A percentile compares a stretch with the other conserved stretches of the same genome.
These are phyloP conservation scores for Salvelinus alpinus DNA, from an alignment of 2,113 vertebrate species.

Conservation along the genomic window DNA sequence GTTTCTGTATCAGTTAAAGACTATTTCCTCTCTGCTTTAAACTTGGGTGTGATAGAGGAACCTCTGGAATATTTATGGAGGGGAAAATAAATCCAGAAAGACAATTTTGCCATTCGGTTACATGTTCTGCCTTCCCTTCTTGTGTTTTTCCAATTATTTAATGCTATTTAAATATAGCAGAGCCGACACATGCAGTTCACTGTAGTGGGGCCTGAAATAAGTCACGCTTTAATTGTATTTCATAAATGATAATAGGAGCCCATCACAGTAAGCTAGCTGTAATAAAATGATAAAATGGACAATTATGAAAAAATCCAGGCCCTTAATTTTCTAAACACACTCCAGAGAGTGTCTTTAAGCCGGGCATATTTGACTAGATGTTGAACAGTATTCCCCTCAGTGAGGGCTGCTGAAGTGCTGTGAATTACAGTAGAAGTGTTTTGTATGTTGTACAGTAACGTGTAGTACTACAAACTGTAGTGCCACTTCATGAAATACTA, in stretches of 20 bases:
- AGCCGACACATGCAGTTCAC: slow-evolving; percentile 43
- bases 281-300: slow-evolving; percentile 75
- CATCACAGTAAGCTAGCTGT: slow-evolving; percentile 70
- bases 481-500: background rate
- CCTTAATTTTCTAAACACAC: slow-evolving; percentile 69
- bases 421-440: background rate
- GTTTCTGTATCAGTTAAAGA: slow-evolving; percentile 59
- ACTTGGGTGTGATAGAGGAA: slow-evolving; percentile 37
- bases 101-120: slow-evolving; percentile 51
- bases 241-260: slow-evolving; percentile 71
- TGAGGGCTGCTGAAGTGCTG: slow-evolving; percentile 2
- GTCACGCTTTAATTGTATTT: slow-evolving; percentile 75
- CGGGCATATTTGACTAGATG: slow-evolving; percentile 40
- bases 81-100: slow-evolving; percentile 51
- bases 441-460: background rate
- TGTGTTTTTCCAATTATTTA: slow-evolving; percentile 70
- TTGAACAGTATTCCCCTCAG: slow-evolving; percentile 22
- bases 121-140: slow-evolving; percentile 39
- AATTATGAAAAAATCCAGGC: slow-evolving; percentile 64
- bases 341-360: slow-evolving; percentile 56
- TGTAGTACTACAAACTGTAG: background rate
- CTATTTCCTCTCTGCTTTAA: slow-evolving; percentile 37
- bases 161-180: slow-evolving; percentile 69
- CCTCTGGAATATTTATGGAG: slow-evolving; percentile 51
- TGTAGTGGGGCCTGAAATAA: slow-evolving; percentile 63